Percentiles rank a stretch among this genome's conserved stretches.
Evolutionary conservation across 2,113 vertebrate species (phyloP).

Genomic region (Columbina picui): DNA sequence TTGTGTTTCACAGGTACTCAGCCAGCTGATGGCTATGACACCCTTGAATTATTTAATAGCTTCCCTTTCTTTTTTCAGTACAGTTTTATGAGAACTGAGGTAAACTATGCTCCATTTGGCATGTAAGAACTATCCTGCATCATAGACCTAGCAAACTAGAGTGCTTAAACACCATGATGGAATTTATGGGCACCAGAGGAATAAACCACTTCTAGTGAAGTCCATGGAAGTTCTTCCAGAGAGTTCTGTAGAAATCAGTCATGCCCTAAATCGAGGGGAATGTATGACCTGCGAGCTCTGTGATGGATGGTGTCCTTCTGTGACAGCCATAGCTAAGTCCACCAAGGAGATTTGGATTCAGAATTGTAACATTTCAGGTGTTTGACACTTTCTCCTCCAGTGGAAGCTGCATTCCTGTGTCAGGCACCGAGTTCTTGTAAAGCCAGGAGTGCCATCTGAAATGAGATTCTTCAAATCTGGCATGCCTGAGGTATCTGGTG

Average conservation of each 20-base stretch:
- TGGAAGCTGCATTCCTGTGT: background rate
- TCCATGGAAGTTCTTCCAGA: background rate
- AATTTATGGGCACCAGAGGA: background rate
- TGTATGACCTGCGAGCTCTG: background rate
- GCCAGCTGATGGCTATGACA: conserved; percentile 37
- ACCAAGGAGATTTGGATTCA: background rate
- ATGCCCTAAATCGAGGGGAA: background rate
- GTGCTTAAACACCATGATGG: background rate
- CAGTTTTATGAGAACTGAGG: conserved; percentile 19
- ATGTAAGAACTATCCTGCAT: background rate
- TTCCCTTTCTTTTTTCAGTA: conserved; percentile 19
- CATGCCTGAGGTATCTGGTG: background rate
- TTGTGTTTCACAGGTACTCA: background rate
- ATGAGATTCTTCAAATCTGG: background rate
- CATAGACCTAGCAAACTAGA: background rate
- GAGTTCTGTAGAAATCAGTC: background rate
- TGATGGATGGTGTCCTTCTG: background rate
- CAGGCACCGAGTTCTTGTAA: background rate
- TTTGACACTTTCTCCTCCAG: background rate
- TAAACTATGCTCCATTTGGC: conserved; percentile 26
- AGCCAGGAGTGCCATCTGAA: background rate
- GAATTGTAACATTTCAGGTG: background rate
- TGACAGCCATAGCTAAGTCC: background rate
- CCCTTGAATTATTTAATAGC: conserved; percentile 56
- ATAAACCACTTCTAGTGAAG: background rate